Percentiles rank a stretch among this genome's conserved stretches.
phyloP scores from a whole-genome alignment of 2,797 vertebrate species.

The Hoplostethus mediterraneus region DNA sequence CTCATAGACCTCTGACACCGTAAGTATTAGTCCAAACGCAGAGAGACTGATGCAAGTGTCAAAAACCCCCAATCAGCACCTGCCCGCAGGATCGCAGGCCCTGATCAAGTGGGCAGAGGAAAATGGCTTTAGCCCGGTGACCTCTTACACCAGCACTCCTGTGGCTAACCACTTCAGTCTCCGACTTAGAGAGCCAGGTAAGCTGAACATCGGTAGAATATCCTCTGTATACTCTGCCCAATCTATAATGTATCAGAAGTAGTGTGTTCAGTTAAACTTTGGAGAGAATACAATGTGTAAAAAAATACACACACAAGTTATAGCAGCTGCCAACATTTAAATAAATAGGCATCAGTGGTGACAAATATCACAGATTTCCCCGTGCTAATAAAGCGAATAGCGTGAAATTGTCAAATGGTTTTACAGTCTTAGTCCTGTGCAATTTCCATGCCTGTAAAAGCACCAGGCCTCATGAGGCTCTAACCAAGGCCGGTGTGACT shows the following conservation, averaged over 20 bases:
- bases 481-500: slow-evolving; percentile 35
- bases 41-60: slow-evolving; percentile 85
- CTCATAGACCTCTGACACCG: slow-evolving; percentile 91
- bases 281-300: neutral
- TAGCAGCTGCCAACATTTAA: neutral
- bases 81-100: slow-evolving; percentile 88
- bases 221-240: neutral
- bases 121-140: slow-evolving; percentile 85
- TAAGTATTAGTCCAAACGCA: slow-evolving; percentile 86
- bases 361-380: slow-evolving; percentile 16
- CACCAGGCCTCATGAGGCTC: slow-evolving; percentile 14
- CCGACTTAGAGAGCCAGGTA: slow-evolving; percentile 89
- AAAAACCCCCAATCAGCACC: slow-evolving; percentile 69
- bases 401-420: slow-evolving; percentile 34
- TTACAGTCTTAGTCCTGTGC: slow-evolving; percentile 13
- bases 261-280: neutral
- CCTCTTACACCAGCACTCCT: slow-evolving; percentile 92
- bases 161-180: slow-evolving; percentile 93
- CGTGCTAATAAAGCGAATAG: slow-evolving; percentile 17
- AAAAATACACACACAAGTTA: neutral
- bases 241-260: neutral
- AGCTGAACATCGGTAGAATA: slow-evolving; percentile 12
- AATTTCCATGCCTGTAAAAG: slow-evolving; percentile 47
- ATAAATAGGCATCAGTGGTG: neutral
- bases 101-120: slow-evolving; percentile 92